phyloP scores from a whole-genome alignment of 2,113 vertebrate genomes.

The Hucho hucho region DNA sequence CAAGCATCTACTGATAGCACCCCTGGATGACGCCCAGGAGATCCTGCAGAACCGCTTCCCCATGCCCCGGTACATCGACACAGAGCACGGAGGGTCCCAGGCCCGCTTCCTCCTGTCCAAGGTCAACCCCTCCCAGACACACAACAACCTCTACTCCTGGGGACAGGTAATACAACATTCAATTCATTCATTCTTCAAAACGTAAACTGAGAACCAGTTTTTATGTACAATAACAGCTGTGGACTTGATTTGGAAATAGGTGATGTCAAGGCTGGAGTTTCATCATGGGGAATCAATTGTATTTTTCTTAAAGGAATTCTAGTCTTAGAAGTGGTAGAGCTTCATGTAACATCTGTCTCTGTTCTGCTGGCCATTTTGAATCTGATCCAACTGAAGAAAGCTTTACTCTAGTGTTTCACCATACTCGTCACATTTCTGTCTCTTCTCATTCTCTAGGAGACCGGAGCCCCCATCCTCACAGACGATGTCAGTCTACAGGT shows the following conservation, averaged over 20 bases:
- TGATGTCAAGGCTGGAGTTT: too few species aligned
- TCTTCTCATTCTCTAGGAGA: conserved; percentile 75
- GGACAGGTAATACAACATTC: conserved; percentile 85
- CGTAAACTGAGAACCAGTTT: neutral
- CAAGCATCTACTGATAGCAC: conserved; percentile 93
- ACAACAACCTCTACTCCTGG: conserved; percentile 95
- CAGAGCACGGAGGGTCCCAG: conserved; percentile 87
- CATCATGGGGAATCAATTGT: too few species aligned
- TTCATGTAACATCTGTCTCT: too few species aligned
- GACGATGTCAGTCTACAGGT: conserved; percentile 97
- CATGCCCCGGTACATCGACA: conserved; percentile 94
- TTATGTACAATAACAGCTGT: too few species aligned
- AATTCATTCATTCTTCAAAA: neutral
- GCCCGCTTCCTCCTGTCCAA: conserved; percentile 96
- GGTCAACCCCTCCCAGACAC: conserved; percentile 98
- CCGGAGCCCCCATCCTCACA: conserved; percentile 91
- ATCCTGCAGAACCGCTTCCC: conserved; percentile 92
- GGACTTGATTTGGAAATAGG: too few species aligned
- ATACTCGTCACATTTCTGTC: neutral
- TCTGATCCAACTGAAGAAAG: neutral
- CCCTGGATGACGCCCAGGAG: conserved; percentile 93
- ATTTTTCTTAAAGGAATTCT: too few species aligned
- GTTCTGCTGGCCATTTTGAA: too few species aligned
- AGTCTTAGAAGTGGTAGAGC: too few species aligned
- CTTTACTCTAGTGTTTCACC: neutral